phyloP scores from a whole-genome alignment of 1,140 invertebrate genomes.

The Drosophila lowei region DNA sequence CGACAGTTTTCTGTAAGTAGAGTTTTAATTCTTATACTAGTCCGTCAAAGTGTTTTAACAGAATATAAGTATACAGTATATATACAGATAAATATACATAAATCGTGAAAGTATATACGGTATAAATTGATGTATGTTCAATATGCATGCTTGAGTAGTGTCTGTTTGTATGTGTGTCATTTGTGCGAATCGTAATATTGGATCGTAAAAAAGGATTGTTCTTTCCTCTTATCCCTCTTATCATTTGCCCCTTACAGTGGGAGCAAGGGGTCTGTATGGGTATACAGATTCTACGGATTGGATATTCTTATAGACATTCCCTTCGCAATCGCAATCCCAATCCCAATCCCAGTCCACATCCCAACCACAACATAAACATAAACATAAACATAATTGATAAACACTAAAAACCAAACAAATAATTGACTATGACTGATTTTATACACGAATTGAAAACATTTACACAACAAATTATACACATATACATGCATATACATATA shows the following conservation, averaged over 20 bases:
- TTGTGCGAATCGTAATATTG: slow-evolving; percentile 27
- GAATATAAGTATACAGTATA: slow-evolving; percentile 6
- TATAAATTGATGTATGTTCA: slow-evolving; percentile 23
- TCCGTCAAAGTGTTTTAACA: slow-evolving; percentile 37
- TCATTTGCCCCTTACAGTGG: slow-evolving; percentile 17
- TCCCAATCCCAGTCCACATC: slow-evolving; percentile 15
- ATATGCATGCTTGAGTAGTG: slow-evolving; percentile 61
- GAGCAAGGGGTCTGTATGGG: slow-evolving; percentile 9
- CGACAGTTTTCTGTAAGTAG: slow-evolving; percentile 32
- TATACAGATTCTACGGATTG: not conserved
- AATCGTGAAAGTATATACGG: slow-evolving; percentile 16
- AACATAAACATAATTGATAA: slow-evolving; percentile 58
- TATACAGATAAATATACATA: slow-evolving; percentile 4
- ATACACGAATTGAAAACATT: slow-evolving; percentile 70
- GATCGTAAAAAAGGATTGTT: slow-evolving; percentile 18
- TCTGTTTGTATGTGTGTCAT: slow-evolving; percentile 59
- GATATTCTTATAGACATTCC: slow-evolving; percentile 4
- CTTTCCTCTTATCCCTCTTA: not conserved
- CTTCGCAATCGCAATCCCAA: slow-evolving; percentile 23
- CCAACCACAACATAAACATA: slow-evolving; percentile 46
- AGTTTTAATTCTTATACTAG: slow-evolving; percentile 39
- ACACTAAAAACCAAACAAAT: slow-evolving; percentile 49
- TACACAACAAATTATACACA: slow-evolving; percentile 73
- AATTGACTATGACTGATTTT: slow-evolving; percentile 80
- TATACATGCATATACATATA: slow-evolving; percentile 60